A percentile compares a stretch with the other conserved stretches of the same genome.
Conservation (phyloP, 2,113 vertebrate species). For the Phyllostomus discolor region DNA sequence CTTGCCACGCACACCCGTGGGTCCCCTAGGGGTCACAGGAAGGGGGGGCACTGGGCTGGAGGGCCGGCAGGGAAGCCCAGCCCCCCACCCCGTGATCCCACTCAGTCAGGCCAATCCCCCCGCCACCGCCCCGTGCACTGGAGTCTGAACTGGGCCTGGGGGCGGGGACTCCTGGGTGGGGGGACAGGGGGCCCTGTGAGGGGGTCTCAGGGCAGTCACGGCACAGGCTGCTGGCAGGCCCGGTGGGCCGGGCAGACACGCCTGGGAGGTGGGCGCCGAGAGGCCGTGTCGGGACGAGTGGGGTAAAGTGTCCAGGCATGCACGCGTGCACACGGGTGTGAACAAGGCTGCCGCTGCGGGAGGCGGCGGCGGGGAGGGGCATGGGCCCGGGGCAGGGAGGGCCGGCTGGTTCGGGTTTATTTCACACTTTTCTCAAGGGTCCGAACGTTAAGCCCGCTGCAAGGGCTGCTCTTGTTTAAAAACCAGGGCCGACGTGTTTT, state of each 20-base stretch:
- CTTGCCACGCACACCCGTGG: rapidly evolving
- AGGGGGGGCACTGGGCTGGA: rapidly evolving
- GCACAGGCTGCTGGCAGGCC: not conserved
- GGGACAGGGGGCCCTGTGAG: not conserved
- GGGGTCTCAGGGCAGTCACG: not conserved
- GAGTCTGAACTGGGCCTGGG: not conserved
- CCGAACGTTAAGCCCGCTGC: rapidly evolving
- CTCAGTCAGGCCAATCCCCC: not conserved
- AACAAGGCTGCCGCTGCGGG: rapidly evolving
- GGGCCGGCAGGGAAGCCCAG: not conserved
- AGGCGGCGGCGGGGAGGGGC: not conserved
- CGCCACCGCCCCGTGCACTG: not conserved
- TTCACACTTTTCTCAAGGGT: not conserved
- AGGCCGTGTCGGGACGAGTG: not conserved
- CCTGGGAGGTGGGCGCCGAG: not conserved
- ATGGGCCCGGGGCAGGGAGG: rapidly evolving
- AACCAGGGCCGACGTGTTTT: rapidly evolving
- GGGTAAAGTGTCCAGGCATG: rapidly evolving
- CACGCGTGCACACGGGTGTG: rapidly evolving
- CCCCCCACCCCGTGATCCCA: no score
- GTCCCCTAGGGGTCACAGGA: not conserved
- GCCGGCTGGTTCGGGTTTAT: not conserved
- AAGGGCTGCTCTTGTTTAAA: not conserved
- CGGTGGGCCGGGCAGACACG: not conserved
- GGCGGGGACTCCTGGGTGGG: not conserved